Conservation (phyloP, 2,797 vertebrate genomes). For the Lutra lutra region DNA sequence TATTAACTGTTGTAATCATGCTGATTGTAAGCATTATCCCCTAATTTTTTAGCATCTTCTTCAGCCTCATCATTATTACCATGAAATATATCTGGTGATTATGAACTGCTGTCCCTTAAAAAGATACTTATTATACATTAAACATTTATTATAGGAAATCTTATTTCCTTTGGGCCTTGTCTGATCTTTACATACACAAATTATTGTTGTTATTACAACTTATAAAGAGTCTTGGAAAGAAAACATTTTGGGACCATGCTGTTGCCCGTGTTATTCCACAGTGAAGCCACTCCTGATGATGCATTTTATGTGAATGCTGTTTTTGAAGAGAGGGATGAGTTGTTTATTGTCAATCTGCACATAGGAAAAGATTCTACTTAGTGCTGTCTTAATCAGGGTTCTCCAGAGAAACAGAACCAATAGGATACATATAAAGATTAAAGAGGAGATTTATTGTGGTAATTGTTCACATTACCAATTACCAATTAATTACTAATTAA, state of each 20-base stretch:
- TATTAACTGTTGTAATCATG: neutral
- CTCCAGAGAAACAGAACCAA: slow-evolving; percentile 9
- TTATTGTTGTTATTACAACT: neutral
- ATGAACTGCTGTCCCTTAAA: neutral
- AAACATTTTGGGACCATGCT: neutral
- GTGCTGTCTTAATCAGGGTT: neutral
- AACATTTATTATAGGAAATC: neutral
- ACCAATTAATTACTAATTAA: too few species aligned
- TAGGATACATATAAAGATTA: neutral
- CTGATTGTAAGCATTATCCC: neutral
- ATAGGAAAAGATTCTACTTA: neutral
- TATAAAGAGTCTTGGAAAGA: neutral
- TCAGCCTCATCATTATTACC: neutral
- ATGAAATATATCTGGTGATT: neutral
- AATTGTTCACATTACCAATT: neutral
- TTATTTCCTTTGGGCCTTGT: neutral
- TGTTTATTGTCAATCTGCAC: neutral
- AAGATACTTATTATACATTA: neutral
- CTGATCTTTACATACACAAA: neutral
- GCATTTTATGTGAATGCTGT: neutral
- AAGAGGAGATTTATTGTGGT: neutral
- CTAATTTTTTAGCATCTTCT: neutral
- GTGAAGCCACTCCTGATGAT: neutral
- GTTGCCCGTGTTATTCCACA: neutral
- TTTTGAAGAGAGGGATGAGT: neutral